Evolutionary conservation across 2,888 invertebrate species (phyloP), one percentile per base, ranked within the genome.

Genomic region (Drosophila ustulata): DNA sequence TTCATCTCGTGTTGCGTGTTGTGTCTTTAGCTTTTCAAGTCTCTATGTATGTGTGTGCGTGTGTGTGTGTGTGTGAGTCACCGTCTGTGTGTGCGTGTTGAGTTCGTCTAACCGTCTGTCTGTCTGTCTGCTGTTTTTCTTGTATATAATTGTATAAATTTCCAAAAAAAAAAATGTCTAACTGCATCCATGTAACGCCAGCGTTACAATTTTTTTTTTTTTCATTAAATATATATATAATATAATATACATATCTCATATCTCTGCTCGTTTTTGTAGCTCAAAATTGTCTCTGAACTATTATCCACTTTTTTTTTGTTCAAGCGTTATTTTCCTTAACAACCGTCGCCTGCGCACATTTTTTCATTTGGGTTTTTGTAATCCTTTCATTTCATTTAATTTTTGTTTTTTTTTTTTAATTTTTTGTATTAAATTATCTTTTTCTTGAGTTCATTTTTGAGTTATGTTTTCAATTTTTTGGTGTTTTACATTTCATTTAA

Each of bases 101-200:
- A 62, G 46, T 53, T n/a, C 28, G 53, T 53, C 11, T 41, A n/a
- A n/a, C n/a, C n/a, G 9, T 9, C 11, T 9, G 6, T 62, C 37
- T 18, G n/a, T 52, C 28, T 37, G 53, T 63, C 39, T 55, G 53
- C 52, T 53, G 45, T 57, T 63, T 63, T 53, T 66, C 43, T 78
- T 65, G 75, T 70, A 75, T 78, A 64, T 77, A 80, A 53, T 68
- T 83, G 81, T 82, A 69, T 71, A 81, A 80, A 75, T 80, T 71
- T 80, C 55, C 65, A 71, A 80, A 80, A 80, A 74, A 58, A 82
- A 82, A 75, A 64, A 69, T 50, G 73, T 84, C 68, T 69, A 78
- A 75, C 75, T 75, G 75, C 74, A 59, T 69, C 47, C 67, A 77
- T 79, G 88, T 88, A 88, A 83, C 86, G 83, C 88, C 88, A 88